Percentiles rank a stretch among this genome's conserved stretches.
Evolutionary conservation across 1,140 invertebrate genomes (phyloP).

Genomic region (Bombus consobrinus): DNA sequence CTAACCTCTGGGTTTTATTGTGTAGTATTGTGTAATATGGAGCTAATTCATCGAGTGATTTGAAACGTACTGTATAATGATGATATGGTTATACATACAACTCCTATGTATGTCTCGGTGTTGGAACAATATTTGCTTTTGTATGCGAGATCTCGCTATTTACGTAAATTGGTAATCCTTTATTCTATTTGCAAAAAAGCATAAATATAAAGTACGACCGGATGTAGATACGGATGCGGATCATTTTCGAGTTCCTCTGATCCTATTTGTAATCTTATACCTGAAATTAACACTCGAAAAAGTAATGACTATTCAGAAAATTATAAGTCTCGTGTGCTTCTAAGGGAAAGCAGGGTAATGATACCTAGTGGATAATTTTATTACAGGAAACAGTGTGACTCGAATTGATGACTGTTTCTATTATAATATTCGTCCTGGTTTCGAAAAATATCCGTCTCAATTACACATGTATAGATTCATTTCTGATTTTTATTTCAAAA

Average conservation of each 20-base stretch:
- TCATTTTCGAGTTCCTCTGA: not conserved
- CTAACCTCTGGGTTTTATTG: not conserved
- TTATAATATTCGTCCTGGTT: not conserved
- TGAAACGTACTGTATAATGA: not conserved
- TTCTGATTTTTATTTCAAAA: not conserved
- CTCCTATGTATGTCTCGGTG: too few relatives aligned
- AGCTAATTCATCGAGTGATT: not conserved
- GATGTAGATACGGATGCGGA: not conserved
- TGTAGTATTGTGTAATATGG: not conserved
- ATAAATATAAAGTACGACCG: not conserved
- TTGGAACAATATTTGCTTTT: too few relatives aligned
- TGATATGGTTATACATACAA: not conserved
- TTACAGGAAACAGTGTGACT: not conserved
- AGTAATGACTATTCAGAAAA: slow-evolving; percentile 8
- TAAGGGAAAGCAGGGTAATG: slow-evolving; percentile 26
- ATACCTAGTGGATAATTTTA: not conserved
- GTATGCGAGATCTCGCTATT: too few relatives aligned
- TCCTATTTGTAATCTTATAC: not conserved
- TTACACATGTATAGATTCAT: not conserved
- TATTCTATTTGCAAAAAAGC: not conserved
- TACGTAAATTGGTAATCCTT: too few relatives aligned
- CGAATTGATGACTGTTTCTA: not conserved
- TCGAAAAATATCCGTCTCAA: not conserved
- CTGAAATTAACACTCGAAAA: not conserved
- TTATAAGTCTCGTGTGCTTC: not conserved